Percentiles rank a stretch among this genome's conserved stretches.
phyloP scores from a whole-genome alignment of 2,113 vertebrate species.

The Nipponia nippon region DNA sequence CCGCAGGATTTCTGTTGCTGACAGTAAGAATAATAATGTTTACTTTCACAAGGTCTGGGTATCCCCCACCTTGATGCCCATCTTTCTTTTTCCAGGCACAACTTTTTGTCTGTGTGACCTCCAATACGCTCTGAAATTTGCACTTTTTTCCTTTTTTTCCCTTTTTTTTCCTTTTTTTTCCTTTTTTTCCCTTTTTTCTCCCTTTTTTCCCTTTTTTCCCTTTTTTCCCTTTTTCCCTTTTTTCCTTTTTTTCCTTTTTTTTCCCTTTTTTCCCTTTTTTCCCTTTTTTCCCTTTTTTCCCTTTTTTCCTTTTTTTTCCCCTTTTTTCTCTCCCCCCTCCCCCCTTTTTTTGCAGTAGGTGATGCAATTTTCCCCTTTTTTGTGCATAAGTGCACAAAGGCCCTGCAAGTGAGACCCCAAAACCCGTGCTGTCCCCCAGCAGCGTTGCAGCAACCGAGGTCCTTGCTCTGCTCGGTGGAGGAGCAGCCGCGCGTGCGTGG shows the following conservation, averaged over 20 bases:
- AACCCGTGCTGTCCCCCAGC: rapidly evolving
- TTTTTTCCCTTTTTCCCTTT: too few relatives aligned
- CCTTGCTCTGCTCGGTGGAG: background rate
- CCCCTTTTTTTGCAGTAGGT: too few relatives aligned
- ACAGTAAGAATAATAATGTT: rapidly evolving
- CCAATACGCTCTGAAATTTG: background rate
- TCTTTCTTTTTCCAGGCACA: background rate
- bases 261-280: background rate
- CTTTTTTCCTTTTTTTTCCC: too few relatives aligned
- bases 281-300: too few relatives aligned
- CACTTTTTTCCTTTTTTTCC: rapidly evolving
- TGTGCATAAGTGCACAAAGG: too few relatives aligned
- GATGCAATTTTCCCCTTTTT: background rate
- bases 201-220: too few relatives aligned
- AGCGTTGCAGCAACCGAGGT: background rate
- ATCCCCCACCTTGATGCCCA: background rate
- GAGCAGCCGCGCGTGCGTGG: background rate
- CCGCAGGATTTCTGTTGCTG: background rate
- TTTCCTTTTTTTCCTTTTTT: background rate
- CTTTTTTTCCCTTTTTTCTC: too few relatives aligned
- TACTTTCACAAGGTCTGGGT: rapidly evolving
- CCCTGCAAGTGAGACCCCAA: background rate
- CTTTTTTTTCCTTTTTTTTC: too few relatives aligned
- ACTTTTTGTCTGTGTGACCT: background rate
- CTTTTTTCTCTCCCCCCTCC: background rate